A percentile compares a stretch with the other conserved stretches of the same genome.
Conservation (phyloP, 1,140 invertebrate genomes). For the Gonatopus flavifemur region DNA sequence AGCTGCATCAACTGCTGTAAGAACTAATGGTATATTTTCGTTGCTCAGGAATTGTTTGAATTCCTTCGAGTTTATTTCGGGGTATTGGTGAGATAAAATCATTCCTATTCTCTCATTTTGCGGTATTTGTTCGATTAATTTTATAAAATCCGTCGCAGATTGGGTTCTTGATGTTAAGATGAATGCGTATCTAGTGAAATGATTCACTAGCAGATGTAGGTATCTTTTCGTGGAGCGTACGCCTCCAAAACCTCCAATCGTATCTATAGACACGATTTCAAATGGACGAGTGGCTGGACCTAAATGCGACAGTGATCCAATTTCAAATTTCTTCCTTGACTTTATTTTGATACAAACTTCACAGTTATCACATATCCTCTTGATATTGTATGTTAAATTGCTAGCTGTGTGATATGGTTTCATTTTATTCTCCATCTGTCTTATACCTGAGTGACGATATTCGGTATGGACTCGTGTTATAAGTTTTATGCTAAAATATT, state of each 20-base stretch:
- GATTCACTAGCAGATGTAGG: constrained; percentile 2
- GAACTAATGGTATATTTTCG: constrained; percentile 33
- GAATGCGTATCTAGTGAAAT: constrained; percentile 37
- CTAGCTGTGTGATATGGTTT: background rate
- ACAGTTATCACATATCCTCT: background rate
- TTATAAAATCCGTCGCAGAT: constrained; percentile 40
- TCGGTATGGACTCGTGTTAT: background rate
- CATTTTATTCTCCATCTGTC: background rate
- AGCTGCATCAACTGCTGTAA: constrained; percentile 44
- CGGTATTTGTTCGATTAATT: constrained; percentile 1
- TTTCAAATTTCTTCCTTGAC: constrained; percentile 34
- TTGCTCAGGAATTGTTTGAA: constrained; percentile 37
- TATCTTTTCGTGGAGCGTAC: too few relatives aligned
- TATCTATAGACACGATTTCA: constrained; percentile 44
- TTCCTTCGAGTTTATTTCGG: constrained; percentile 39
- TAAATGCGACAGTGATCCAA: constrained; percentile 39
- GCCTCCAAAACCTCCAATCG: constrained; percentile 28
- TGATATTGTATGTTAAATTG: background rate
- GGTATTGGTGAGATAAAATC: constrained; percentile 40
- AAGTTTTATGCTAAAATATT: background rate
- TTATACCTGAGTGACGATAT: background rate
- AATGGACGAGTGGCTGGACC: constrained; percentile 38
- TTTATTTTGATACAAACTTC: constrained; percentile 28
- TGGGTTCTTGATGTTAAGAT: constrained; percentile 39
- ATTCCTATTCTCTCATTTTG: constrained; percentile 18